Base-by-base conservation (phyloP, 2,113 vertebrate species). In the Neomonachus schauinslandi region DNA sequence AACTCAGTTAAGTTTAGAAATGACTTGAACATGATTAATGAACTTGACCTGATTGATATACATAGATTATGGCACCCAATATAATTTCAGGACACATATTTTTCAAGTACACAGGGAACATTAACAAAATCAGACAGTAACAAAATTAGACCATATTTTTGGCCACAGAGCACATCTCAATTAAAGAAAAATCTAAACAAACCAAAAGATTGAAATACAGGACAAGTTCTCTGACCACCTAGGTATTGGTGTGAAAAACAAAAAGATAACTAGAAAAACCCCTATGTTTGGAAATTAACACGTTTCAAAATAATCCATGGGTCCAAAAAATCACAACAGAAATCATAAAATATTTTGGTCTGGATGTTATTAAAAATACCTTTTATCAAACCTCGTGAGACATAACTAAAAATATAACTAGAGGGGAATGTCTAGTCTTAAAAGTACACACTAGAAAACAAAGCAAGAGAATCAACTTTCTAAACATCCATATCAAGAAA, bases 41-140 rank as follows among this genome's bases (percentile, higher is more conserved):
- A 92, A 63, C 14, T 71, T 90, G 36, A 59, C 7, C 4, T 84
- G 49, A 63, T 0, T 61, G 13, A 72, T 46, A 85, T 65, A 49
- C 7, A 67, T 8, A 87, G 28, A 89, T 81, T 87, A 76, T 36
- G 18, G 39, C 57, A 76, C 6, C 42, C 5, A 31, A 65, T 59
- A 36, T 36, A 86, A 67, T 67, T 86, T 97, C 46, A 95, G 57
- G 65, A 89, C 46, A 86, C 19, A 65, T 80, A 85, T n/a, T 46
- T 46, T 46, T 91, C 55, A 94, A 53, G 11, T 76, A 69, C 13
- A 91, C 28, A 85, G 49, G 16, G 19, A 83, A 88, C 46, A 92
- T 55, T 91, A 88, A 88, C 67, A 91, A 93, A 94, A 76, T 63
- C 49, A 94, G 72, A 46, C 13, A 71, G 81, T 65, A 86, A 91